A percentile compares a stretch with the other conserved stretches of the same genome.
phyloP scores from a whole-genome alignment of 1,140 invertebrate genomes.

The Pollicipes pollicipes region DNA sequence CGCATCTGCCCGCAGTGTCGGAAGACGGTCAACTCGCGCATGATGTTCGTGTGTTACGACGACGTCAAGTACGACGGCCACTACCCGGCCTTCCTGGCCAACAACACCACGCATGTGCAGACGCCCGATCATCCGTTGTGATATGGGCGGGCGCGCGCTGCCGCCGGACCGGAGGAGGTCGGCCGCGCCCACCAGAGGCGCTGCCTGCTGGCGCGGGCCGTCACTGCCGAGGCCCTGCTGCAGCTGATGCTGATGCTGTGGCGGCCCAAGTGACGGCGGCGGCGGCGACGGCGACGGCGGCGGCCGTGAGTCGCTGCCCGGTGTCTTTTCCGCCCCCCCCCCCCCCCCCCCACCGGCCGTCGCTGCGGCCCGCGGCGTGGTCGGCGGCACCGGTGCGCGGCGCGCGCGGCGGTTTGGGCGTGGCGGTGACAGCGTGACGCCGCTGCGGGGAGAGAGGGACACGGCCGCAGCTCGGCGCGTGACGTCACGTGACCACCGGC shows the following conservation, averaged over 20 bases:
- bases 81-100: constrained; percentile 5
- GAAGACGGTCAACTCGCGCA: constrained; percentile 39
- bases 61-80: constrained; percentile 16
- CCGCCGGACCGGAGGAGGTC: too few species aligned
- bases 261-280: neutral
- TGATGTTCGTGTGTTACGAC: constrained; percentile 28
- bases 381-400: too few species aligned
- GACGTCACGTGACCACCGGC: too few species aligned
- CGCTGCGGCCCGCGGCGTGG: too few species aligned
- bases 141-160: neutral
- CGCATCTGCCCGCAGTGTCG: constrained; percentile 43
- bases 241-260: neutral
- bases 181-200: neutral
- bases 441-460: too few species aligned
- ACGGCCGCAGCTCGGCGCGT: too few species aligned
- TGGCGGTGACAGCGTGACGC: neutral
- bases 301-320: too few species aligned
- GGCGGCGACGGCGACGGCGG: too few species aligned
- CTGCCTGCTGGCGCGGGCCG: neutral
- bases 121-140: neutral
- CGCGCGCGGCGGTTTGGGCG: neutral
- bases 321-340: too few species aligned
- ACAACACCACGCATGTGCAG: constrained; percentile 3
- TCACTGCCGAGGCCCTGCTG: neutral
- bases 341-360: too few species aligned